These are phyloP conservation scores for Champsocephalus esox DNA, from an alignment of 2,797 vertebrate genomes.

Conservation along the genomic window DNA sequence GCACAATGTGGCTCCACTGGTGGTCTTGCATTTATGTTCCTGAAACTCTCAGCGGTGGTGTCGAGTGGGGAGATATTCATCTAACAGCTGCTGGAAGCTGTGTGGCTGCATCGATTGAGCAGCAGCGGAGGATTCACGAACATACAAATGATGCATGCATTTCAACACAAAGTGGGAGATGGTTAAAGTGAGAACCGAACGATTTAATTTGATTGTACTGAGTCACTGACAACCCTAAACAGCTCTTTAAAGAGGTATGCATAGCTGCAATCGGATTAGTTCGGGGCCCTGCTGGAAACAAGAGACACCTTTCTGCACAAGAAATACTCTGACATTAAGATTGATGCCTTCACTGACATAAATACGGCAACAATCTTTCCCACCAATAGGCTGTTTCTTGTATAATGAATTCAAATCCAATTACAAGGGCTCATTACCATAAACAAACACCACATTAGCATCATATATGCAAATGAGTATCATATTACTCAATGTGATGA, in stretches of 20 bases:
- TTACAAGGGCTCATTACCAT: constrained; percentile 66
- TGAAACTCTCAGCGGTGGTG: constrained; percentile 34
- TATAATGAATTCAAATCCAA: constrained; percentile 72
- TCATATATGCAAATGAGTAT: constrained; percentile 66
- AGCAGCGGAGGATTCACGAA: constrained; percentile 37
- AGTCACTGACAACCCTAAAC: constrained; percentile 50
- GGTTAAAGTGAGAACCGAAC: constrained; percentile 46
- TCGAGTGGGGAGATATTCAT: constrained; percentile 46
- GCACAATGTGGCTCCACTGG: constrained; percentile 38
- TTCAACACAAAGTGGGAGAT: constrained; percentile 36
- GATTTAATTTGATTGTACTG: constrained; percentile 62
- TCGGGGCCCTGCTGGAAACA: constrained; percentile 30
- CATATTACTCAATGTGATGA: constrained; percentile 61
- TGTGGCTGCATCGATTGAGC: constrained; percentile 52
- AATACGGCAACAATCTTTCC: constrained; percentile 19
- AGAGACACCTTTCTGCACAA: constrained; percentile 32
- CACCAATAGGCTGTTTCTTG: constrained; percentile 38
- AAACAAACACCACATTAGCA: constrained; percentile 76
- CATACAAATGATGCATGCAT: constrained; percentile 59
- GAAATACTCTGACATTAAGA: constrained; percentile 28
- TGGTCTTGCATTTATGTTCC: constrained; percentile 40
- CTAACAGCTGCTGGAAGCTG: constrained; percentile 51
- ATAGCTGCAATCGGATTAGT: constrained; percentile 40
- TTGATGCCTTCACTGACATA: constrained; percentile 33
- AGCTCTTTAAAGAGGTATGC: constrained; percentile 41